Conservation (phyloP, 1,140 invertebrate species). For the Mylabris phalerata region DNA sequence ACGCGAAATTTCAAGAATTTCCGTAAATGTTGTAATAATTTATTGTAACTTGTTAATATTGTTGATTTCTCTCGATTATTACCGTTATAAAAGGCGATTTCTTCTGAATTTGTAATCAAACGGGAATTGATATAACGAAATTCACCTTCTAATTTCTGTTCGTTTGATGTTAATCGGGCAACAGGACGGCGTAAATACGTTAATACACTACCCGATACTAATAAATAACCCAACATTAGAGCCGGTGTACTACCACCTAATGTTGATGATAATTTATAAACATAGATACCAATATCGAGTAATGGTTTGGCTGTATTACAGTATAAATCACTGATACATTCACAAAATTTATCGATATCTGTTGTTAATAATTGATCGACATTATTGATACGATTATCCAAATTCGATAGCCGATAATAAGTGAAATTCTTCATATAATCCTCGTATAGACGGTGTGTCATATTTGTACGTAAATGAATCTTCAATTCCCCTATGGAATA, state of each 20-base stretch:
- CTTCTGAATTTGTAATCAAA: conserved; percentile 95
- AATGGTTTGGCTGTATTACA: conserved; percentile 96
- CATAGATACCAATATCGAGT: conserved; percentile 90
- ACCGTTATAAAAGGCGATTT: conserved; percentile 95
- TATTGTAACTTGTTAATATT: conserved; percentile 80
- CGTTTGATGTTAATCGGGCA: conserved; percentile 80
- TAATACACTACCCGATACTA: conserved; percentile 73
- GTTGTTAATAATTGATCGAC: conserved; percentile 93
- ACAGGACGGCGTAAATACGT: conserved; percentile 79
- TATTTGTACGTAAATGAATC: conserved; percentile 79
- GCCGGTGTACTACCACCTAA: conserved; percentile 77
- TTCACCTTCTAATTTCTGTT: conserved; percentile 96
- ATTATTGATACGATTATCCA: conserved; percentile 92
- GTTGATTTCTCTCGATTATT: conserved; percentile 84
- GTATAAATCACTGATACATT: conserved; percentile 90
- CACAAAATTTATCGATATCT: conserved; percentile 96
- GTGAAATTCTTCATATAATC: conserved; percentile 95
- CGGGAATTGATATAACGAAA: conserved; percentile 94
- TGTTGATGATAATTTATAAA: conserved; percentile 79
- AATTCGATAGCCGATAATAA: conserved; percentile 94
- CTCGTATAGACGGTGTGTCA: conserved; percentile 80
- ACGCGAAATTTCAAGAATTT: conserved; percentile 89
- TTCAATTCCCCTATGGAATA: conserved; percentile 92
- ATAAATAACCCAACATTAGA: conserved; percentile 78
- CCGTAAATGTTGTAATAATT: conserved; percentile 80